phyloP scores from a whole-genome alignment of 2,888 invertebrate species.

The Tetropium fuscum region DNA sequence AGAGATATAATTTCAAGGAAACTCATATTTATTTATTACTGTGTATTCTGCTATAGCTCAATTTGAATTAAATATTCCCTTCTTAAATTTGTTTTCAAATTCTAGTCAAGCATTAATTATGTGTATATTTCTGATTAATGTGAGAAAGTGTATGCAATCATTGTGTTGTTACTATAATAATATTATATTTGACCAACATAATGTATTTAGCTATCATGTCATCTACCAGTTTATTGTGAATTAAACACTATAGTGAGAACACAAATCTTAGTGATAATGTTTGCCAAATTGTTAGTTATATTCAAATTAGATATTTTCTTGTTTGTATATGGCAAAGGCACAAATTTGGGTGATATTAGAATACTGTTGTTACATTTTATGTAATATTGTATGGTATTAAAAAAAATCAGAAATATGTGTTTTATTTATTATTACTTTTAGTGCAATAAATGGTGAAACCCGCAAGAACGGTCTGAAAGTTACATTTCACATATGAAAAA shows the following conservation, averaged over 20 bases:
- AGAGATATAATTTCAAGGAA: no score
- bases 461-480: no score
- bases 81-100: no score
- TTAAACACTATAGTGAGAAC: conserved; percentile 29
- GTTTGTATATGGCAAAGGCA: conserved; percentile 25
- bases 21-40: no score
- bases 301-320: conserved; percentile 17
- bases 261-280: conserved; percentile 31
- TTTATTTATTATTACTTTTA: not conserved
- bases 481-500: no score
- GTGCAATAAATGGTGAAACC: no score
- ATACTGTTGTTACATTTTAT: conserved; percentile 22
- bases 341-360: conserved; percentile 44
- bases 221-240: not conserved
- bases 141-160: not conserved
- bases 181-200: no score
- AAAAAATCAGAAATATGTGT: not conserved
- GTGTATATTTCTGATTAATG: no score
- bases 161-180: not conserved
- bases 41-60: no score
- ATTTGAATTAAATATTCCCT: no score
- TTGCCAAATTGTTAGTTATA: conserved; percentile 36
- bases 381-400: conserved; percentile 15
- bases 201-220: no score
- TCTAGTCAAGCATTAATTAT: conserved; percentile 12